phyloP scores from a whole-genome alignment of 2,888 invertebrate species.

The Tenthredo notha region DNA sequence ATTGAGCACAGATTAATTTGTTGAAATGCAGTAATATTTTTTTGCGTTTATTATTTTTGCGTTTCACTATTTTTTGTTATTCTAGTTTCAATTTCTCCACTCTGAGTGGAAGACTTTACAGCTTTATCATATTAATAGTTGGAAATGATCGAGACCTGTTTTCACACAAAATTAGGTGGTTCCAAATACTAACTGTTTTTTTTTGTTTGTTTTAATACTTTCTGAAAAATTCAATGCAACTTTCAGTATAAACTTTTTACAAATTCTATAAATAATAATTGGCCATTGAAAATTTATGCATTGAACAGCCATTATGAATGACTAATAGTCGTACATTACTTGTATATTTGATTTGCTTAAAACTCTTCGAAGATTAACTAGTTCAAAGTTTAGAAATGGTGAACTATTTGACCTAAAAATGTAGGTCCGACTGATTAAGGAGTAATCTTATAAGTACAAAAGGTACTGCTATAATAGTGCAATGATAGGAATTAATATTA shows the following conservation, averaged over 20 bases:
- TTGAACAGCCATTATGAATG: not conserved
- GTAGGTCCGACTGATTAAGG: slow-evolving; percentile 52
- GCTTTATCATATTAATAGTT: slow-evolving; percentile 1
- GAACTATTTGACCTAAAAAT: slow-evolving; percentile 20
- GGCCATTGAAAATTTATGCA: not conserved
- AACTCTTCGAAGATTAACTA: not conserved
- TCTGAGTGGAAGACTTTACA: not conserved
- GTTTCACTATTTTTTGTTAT: slow-evolving; percentile 11
- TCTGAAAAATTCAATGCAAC: not conserved
- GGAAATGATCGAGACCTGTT: not conserved
- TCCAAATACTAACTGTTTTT: not conserved
- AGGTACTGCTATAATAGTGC: slow-evolving; percentile 52
- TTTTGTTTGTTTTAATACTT: not conserved
- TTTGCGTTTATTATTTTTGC: slow-evolving; percentile 1
- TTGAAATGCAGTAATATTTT: not conserved
- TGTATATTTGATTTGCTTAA: not conserved
- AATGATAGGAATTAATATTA: slow-evolving; percentile 50
- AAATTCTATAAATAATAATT: not conserved
- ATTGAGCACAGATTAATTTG: slow-evolving; percentile 15
- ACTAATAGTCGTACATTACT: slow-evolving; percentile 29
- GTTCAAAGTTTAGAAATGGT: not conserved
- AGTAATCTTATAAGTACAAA: slow-evolving; percentile 55
- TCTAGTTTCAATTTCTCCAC: slow-evolving; percentile 9
- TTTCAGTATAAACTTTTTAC: not conserved
- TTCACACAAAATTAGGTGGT: not conserved